phyloP scores from a whole-genome alignment of 2,113 vertebrate genomes.

The Mustelus asterias region DNA sequence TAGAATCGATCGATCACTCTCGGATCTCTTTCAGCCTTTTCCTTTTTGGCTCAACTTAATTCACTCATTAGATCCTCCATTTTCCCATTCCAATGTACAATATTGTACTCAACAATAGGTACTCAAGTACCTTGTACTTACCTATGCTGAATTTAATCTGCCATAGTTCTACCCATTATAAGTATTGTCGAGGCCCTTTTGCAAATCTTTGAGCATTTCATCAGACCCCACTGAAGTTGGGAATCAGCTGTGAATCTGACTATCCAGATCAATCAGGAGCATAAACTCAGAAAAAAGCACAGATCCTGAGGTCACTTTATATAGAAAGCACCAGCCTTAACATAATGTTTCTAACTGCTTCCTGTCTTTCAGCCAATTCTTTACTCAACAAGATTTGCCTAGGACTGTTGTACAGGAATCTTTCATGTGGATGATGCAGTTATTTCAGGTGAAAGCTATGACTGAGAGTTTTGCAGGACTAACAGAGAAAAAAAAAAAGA shows the following conservation, averaged over 20 bases:
- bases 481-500: neutral
- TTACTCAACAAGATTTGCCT: neutral
- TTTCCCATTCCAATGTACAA: neutral
- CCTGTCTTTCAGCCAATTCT: neutral
- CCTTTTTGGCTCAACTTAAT: neutral
- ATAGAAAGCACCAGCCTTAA: neutral
- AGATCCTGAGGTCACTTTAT: neutral
- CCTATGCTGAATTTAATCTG: neutral
- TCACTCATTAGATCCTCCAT: neutral
- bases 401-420: neutral
- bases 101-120: no score
- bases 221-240: neutral
- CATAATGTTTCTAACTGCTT: neutral
- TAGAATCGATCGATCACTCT: neutral
- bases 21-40: neutral
- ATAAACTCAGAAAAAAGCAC: neutral
- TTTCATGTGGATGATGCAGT: neutral
- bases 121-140: neutral
- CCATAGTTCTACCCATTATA: neutral
- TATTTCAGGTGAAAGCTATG: neutral
- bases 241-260: neutral
- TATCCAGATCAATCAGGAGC: neutral
- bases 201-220: neutral
- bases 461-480: neutral
- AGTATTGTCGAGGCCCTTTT: neutral